Percentiles rank a stretch among this genome's conserved stretches.
Conservation (phyloP, 2,797 vertebrate genomes). For the Miichthys miiuy region DNA sequence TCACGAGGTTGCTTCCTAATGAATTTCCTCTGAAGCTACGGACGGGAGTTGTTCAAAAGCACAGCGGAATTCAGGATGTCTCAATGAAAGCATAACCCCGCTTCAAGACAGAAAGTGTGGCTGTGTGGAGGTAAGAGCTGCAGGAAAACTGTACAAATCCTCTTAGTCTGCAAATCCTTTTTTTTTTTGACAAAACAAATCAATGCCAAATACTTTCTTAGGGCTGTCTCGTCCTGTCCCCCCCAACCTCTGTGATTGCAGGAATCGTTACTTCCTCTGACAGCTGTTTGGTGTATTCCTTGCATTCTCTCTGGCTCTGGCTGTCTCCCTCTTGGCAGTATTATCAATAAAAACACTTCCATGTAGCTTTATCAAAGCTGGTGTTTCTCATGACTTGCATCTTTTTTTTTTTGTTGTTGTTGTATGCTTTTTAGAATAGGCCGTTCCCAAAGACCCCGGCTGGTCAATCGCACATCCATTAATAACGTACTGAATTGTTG, state of each 20-base stretch:
- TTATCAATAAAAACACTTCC: slow-evolving; percentile 61
- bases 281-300: slow-evolving; percentile 61
- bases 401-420: slow-evolving; percentile 41
- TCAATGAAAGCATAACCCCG: slow-evolving; percentile 37
- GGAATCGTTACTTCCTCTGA: slow-evolving; percentile 63
- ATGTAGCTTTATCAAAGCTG: slow-evolving; percentile 62
- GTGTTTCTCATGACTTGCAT: slow-evolving; percentile 49
- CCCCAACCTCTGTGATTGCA: slow-evolving; percentile 29
- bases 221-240: background rate
- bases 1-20: slow-evolving; percentile 65
- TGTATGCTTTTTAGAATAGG: slow-evolving; percentile 59
- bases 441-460: slow-evolving; percentile 46
- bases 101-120: slow-evolving; percentile 33
- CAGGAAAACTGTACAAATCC: slow-evolving; percentile 66
- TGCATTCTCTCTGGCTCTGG: slow-evolving; percentile 19
- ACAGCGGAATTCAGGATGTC: slow-evolving; percentile 44
- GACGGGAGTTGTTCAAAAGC: slow-evolving; percentile 59
- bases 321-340: slow-evolving; percentile 44
- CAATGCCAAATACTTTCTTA: slow-evolving; percentile 61
- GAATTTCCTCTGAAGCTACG: slow-evolving; percentile 67
- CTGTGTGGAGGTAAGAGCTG: slow-evolving; percentile 42
- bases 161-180: slow-evolving; percentile 59
- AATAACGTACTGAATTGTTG: slow-evolving; percentile 48
- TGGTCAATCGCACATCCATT: slow-evolving; percentile 57
- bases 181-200: slow-evolving; percentile 68